Conservation (phyloP, 2,113 vertebrate genomes). For the Meriones unguiculatus region DNA sequence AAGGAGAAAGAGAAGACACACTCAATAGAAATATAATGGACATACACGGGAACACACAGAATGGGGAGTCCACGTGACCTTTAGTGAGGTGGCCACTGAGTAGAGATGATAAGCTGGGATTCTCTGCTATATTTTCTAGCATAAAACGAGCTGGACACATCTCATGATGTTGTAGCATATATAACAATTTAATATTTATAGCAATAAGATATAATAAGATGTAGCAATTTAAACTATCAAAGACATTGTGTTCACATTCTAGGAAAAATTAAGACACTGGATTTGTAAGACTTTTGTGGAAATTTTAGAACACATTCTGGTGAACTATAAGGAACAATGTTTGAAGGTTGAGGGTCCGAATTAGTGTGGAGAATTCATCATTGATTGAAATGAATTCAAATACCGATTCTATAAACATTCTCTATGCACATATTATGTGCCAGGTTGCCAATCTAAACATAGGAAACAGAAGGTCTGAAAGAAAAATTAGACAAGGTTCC, state of each 20-base stretch:
- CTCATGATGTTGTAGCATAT: not conserved
- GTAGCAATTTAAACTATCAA: not conserved
- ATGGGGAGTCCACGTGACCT: accelerated
- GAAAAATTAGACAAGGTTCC: not conserved
- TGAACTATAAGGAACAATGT: not conserved
- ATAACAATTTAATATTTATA: not conserved
- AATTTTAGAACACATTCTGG: not conserved
- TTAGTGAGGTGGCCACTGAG: not conserved
- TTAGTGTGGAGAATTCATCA: not conserved
- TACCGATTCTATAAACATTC: conserved; percentile 30
- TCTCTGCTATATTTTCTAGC: too few relatives aligned
- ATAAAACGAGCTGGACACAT: not conserved
- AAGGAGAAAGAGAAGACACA: not conserved
- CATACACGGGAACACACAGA: not conserved
- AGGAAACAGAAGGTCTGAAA: conserved; percentile 21
- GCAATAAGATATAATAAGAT: not conserved
- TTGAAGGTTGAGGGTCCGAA: not conserved
- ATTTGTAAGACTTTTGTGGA: not conserved
- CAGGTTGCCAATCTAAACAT: not conserved
- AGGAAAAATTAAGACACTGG: not conserved
- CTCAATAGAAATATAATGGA: not conserved
- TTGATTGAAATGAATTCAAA: conserved; percentile 9
- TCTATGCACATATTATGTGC: not conserved
- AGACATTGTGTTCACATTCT: not conserved
- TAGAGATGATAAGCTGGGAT: accelerated